Evolutionary conservation across 2,888 invertebrate species (phyloP).

Genomic region (Neria commutata): DNA sequence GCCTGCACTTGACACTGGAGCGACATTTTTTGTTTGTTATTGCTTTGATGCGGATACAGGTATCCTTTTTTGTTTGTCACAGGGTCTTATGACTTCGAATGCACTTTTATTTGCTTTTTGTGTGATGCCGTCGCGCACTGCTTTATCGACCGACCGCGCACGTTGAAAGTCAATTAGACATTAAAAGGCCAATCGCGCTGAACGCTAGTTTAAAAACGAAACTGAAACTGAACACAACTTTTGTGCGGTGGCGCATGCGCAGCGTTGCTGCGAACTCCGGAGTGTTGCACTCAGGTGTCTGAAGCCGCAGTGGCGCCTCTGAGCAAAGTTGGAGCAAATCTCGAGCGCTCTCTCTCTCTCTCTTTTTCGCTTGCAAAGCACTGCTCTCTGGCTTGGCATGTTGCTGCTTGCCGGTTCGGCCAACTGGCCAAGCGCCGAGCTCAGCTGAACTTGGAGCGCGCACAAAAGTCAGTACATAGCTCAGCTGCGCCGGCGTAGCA

Average conservation of each 20-base stretch:
- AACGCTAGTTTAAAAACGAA: conserved; percentile 59
- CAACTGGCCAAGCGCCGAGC: not conserved
- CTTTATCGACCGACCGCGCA: conserved; percentile 41
- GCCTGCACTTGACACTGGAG: not conserved
- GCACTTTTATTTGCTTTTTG: conserved; percentile 20
- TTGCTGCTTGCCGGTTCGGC: not conserved
- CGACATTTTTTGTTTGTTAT: conserved; percentile 11
- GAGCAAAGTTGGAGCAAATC: too few species aligned
- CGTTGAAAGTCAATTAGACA: conserved; percentile 55
- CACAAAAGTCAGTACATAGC: not conserved
- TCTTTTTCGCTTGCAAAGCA: too few species aligned
- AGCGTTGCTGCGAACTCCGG: not conserved
- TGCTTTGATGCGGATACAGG: conserved; percentile 14
- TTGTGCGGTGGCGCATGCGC: conserved; percentile 1
- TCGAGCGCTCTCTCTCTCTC: too few species aligned
- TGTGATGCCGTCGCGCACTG: conserved; percentile 11
- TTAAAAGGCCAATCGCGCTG: conserved; percentile 50
- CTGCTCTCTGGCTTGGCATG: too few species aligned
- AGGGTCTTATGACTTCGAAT: not conserved
- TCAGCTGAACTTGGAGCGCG: not conserved
- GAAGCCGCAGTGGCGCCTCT: not conserved
- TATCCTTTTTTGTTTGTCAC: conserved; percentile 14
- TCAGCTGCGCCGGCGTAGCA: not conserved
- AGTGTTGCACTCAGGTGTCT: not conserved
- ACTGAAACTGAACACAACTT: conserved; percentile 46